Evolutionary conservation across 2,888 invertebrate genomes (phyloP).

Genomic region (Acanthoscelides obtectus): DNA sequence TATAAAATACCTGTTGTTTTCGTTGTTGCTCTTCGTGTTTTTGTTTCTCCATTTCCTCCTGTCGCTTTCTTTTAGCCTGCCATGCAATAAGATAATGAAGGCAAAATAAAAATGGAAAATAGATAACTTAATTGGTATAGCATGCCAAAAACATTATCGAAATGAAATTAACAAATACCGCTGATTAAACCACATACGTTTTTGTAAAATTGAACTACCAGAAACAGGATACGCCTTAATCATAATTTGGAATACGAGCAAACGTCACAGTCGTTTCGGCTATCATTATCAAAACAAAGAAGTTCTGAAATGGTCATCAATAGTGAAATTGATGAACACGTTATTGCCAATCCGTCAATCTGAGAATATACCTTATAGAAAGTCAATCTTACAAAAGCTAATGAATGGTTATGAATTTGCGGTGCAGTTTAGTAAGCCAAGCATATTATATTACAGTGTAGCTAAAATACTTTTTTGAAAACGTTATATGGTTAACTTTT

Average conservation of each 20-base stretch:
- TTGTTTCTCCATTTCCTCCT: conserved; percentile 80
- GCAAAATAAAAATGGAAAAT: conserved; percentile 4
- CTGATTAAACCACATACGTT: not conserved
- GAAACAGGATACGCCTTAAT: no score
- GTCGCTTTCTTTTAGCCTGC: conserved; percentile 80
- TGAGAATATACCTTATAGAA: no score
- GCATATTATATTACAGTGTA: not conserved
- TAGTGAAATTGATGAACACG: no score
- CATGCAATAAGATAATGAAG: conserved; percentile 45
- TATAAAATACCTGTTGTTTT: conserved; percentile 70
- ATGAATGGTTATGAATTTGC: not conserved
- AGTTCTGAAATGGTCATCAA: no score
- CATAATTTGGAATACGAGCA: no score
- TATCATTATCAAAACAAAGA: no score
- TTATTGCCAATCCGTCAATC: no score
- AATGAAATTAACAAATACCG: not conserved
- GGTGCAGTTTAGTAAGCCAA: not conserved
- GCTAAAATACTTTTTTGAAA: not conserved
- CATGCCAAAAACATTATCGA: not conserved
- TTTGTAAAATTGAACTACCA: no score
- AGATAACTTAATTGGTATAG: not conserved
- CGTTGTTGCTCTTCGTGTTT: conserved; percentile 79
- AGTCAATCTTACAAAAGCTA: not conserved
- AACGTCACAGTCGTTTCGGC: no score
- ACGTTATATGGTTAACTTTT: not conserved